phyloP scores from a whole-genome alignment of 2,888 invertebrate species.

The Diadegma fenestrale region DNA sequence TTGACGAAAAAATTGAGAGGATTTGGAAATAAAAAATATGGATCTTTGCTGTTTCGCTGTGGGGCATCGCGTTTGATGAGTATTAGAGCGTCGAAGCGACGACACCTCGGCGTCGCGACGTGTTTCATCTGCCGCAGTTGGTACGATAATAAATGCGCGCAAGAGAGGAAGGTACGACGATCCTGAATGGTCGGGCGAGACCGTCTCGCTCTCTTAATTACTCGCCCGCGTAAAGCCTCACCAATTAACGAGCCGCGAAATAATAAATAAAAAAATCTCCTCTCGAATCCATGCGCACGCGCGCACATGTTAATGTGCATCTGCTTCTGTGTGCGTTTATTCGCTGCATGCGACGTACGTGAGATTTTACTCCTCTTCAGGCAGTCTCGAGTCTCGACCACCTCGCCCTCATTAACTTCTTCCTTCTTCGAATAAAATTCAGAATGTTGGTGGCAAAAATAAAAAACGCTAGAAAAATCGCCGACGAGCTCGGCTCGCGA shows the following conservation, averaged over 20 bases:
- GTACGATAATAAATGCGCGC: neutral
- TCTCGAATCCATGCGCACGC: neutral
- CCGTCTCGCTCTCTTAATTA: slow-evolving; percentile 68
- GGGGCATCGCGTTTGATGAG: neutral
- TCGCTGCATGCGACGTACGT: slow-evolving; percentile 14
- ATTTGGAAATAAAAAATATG: neutral
- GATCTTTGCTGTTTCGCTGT: neutral
- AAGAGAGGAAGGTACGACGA: neutral
- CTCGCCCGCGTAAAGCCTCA: slow-evolving; percentile 67
- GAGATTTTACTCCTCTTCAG: slow-evolving; percentile 41
- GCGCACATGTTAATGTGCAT: slow-evolving; percentile 1
- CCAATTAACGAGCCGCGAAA: slow-evolving; percentile 71
- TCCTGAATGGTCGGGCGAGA: slow-evolving; percentile 35
- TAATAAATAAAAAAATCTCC: slow-evolving; percentile 52
- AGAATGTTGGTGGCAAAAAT: slow-evolving; percentile 9
- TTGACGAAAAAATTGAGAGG: neutral
- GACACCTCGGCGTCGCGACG: neutral
- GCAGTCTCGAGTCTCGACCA: slow-evolving; percentile 56
- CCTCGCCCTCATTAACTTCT: slow-evolving; percentile 62
- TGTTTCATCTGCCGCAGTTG: neutral
- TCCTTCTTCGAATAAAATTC: slow-evolving; percentile 61
- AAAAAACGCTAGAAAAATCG: slow-evolving; percentile 12
- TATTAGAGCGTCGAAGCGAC: neutral
- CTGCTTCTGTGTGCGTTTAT: neutral
- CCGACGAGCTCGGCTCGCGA: slow-evolving; percentile 1